Evolutionary conservation across 2,888 invertebrate genomes (phyloP).

Genomic region (Drosophila demipolita): DNA sequence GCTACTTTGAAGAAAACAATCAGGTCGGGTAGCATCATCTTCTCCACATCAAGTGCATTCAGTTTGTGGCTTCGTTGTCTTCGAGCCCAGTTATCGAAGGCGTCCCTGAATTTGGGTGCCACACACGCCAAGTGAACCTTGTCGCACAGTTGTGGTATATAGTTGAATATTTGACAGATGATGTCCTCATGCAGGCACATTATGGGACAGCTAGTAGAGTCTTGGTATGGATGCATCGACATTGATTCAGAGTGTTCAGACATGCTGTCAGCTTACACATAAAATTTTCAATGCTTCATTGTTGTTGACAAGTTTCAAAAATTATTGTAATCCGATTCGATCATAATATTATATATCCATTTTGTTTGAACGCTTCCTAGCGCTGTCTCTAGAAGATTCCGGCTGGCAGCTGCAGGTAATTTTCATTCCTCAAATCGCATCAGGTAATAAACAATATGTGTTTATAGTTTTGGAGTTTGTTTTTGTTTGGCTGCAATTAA

Average conservation of each 20-base stretch:
- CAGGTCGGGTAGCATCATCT: slow-evolving; percentile 59
- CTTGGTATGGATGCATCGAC: background rate
- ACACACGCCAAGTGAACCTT: slow-evolving; percentile 59
- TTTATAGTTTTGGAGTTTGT: slow-evolving; percentile 29
- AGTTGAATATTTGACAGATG: slow-evolving; percentile 43
- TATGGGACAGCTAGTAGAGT: slow-evolving; percentile 21
- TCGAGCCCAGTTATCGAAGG: slow-evolving; percentile 58
- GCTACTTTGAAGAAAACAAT: slow-evolving; percentile 65
- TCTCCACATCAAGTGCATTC: slow-evolving; percentile 54
- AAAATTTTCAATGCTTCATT: slow-evolving; percentile 46
- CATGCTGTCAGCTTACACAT: slow-evolving; percentile 44
- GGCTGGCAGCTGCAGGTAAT: slow-evolving; percentile 66
- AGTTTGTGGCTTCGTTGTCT: slow-evolving; percentile 19
- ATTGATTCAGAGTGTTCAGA: slow-evolving; percentile 13
- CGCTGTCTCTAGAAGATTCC: slow-evolving; percentile 28
- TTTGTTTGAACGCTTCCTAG: slow-evolving; percentile 47
- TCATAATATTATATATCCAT: background rate
- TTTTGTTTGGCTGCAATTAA: slow-evolving; percentile 75
- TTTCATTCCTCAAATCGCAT: slow-evolving; percentile 65
- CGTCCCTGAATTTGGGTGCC: slow-evolving; percentile 46
- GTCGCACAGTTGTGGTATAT: slow-evolving; percentile 52
- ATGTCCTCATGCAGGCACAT: slow-evolving; percentile 61
- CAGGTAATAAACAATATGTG: slow-evolving; percentile 32
- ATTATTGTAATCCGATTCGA: background rate
- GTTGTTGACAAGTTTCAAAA: slow-evolving; percentile 24